These are phyloP conservation scores for Sebastes minor DNA, from an alignment of 2,797 vertebrate genomes.

Conservation along the genomic window DNA sequence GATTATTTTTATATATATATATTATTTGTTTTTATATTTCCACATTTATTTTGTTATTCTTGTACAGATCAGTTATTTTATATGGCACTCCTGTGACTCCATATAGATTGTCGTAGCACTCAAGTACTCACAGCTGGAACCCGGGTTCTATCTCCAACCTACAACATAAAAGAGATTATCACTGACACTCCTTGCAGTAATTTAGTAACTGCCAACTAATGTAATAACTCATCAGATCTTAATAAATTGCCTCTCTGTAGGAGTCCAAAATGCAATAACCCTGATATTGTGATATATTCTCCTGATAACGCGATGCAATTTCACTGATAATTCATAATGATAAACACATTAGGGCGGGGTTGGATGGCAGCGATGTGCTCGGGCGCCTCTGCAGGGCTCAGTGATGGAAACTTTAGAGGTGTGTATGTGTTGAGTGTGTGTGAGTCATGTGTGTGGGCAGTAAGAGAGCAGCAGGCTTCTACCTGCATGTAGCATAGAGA, in stretches of 20 bases:
- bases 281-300: slow-evolving; percentile 15
- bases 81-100: no score
- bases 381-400: slow-evolving; percentile 10
- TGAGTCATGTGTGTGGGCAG: slow-evolving; percentile 26
- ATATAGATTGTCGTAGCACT: background rate
- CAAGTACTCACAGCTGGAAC: background rate
- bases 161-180: background rate
- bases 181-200: background rate
- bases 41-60: no score
- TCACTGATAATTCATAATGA: slow-evolving; percentile 35
- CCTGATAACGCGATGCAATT: slow-evolving; percentile 33
- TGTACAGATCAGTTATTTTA: no score
- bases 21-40: no score
- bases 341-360: slow-evolving; percentile 32
- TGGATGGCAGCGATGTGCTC: slow-evolving; percentile 2
- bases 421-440: slow-evolving; percentile 15
- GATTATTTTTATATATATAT: fast-evolving
- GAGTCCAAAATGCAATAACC: slow-evolving; percentile 24
- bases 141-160: background rate
- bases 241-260: slow-evolving; percentile 11
- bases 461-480: slow-evolving; percentile 50
- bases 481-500: slow-evolving; percentile 44
- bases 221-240: slow-evolving; percentile 24
- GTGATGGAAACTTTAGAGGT: slow-evolving; percentile 53
- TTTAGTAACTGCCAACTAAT: slow-evolving; percentile 8